A percentile compares a stretch with the other conserved stretches of the same genome.
Conservation (phyloP, 1,140 invertebrate species). For the Prorops nasuta region DNA sequence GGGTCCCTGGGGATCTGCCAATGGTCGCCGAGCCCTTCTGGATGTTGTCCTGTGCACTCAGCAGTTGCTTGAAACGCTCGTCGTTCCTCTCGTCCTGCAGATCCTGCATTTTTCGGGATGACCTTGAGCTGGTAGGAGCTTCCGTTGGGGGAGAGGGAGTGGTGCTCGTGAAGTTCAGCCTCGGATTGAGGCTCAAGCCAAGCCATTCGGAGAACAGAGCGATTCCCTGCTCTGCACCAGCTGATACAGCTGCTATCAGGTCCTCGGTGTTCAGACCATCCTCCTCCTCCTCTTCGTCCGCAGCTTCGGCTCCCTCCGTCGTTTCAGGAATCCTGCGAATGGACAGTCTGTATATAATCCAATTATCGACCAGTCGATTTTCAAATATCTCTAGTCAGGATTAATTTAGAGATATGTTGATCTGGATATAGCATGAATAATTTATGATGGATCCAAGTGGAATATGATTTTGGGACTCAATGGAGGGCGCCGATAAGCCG, state of each 20-base stretch:
- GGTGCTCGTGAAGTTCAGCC: slow-evolving; percentile 37
- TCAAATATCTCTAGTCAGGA: no score
- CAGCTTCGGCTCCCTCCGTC: slow-evolving; percentile 25
- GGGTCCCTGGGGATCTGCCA: slow-evolving; percentile 32
- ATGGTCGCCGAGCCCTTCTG: slow-evolving; percentile 48
- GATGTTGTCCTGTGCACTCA: slow-evolving; percentile 53
- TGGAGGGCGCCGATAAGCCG: no score
- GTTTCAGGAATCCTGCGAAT: slow-evolving; percentile 20
- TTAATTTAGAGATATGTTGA: no score
- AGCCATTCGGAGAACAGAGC: slow-evolving; percentile 56
- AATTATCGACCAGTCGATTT: no score
- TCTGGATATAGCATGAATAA: no score
- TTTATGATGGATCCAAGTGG: no score
- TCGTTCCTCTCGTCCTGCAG: slow-evolving; percentile 39
- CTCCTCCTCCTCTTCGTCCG: slow-evolving; percentile 42
- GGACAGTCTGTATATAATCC: no score
- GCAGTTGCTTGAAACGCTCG: slow-evolving; percentile 49
- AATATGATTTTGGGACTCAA: no score
- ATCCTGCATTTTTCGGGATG: slow-evolving; percentile 26
- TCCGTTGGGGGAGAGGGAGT: no score
- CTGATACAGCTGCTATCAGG: slow-evolving; percentile 56
- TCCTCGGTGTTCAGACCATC: slow-evolving; percentile 50
- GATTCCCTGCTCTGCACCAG: slow-evolving; percentile 58
- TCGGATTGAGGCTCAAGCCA: slow-evolving; percentile 46
- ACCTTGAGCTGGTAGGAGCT: slow-evolving; percentile 21